These are phyloP conservation scores for Parasteatoda lunata DNA, from an alignment of 2,888 invertebrate species.

Conservation along the genomic window DNA sequence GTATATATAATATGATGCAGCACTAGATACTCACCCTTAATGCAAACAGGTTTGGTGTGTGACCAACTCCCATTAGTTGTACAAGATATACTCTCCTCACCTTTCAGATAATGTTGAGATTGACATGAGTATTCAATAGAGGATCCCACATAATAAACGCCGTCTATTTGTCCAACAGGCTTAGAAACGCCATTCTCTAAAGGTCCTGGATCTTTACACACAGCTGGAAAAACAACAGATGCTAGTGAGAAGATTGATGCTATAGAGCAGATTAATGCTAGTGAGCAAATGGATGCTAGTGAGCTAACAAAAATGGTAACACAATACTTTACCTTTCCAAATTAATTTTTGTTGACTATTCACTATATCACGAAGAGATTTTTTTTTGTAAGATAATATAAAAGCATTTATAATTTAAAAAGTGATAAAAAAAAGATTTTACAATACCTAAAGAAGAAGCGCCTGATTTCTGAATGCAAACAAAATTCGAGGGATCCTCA, in stretches of 20 bases:
- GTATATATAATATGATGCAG: no score
- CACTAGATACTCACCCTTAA: conserved; percentile 38
- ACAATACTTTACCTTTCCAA: no score
- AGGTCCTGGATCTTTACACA: conserved; percentile 55
- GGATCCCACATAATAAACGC: conserved; percentile 53
- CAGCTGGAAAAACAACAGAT: conserved; percentile 17
- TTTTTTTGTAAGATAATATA: no score
- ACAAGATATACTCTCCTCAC: conserved; percentile 41
- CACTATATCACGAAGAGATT: no score
- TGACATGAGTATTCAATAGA: conserved; percentile 49
- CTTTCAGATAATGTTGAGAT: conserved; percentile 48
- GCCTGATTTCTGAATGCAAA: conserved; percentile 44
- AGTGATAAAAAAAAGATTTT: no score
- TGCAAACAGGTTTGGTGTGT: conserved; percentile 41
- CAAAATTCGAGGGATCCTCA: conserved; percentile 20
- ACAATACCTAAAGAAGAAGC: conserved; percentile 24
- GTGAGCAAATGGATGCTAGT: no score
- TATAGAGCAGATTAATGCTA: no score
- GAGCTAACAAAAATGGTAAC: no score
- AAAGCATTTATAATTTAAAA: no score
- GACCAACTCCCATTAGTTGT: conserved; percentile 58
- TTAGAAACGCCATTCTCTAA: conserved; percentile 35
- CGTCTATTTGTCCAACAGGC: conserved; percentile 36
- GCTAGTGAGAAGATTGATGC: no score
- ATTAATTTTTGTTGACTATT: no score